These are phyloP conservation scores for Cryptosula pallasiana DNA, from an alignment of 2,888 invertebrate genomes.

Conservation along the genomic window DNA sequence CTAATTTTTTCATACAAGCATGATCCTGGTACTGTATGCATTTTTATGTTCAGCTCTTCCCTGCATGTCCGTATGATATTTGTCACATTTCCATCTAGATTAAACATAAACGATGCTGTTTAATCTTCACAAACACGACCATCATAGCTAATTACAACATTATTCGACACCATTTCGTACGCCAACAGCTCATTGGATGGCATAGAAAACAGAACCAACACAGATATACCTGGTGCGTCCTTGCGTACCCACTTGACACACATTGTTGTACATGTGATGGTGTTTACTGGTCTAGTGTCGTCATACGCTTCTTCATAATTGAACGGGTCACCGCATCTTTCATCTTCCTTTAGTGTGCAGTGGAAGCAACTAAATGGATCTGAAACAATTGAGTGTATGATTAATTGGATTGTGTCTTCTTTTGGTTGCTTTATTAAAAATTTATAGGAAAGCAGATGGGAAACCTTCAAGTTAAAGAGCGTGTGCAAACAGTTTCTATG, in stretches of 20 bases:
- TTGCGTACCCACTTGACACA: slow-evolving; percentile 13
- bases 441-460: too few relatives aligned
- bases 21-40: slow-evolving; percentile 14
- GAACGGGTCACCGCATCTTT: background rate
- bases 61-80: slow-evolving; percentile 2
- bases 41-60: background rate
- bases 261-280: background rate
- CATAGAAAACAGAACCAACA: too few relatives aligned
- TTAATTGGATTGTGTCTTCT: too few relatives aligned
- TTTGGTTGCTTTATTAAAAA: too few relatives aligned
- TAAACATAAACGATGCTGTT: background rate
- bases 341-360: background rate
- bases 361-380: background rate
- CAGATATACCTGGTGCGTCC: background rate
- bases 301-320: background rate
- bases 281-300: background rate
- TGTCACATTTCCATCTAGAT: background rate
- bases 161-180: background rate
- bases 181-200: too few relatives aligned
- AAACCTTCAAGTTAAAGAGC: too few relatives aligned
- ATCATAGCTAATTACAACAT: background rate
- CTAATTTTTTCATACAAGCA: background rate
- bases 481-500: too few relatives aligned
- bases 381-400: too few relatives aligned
- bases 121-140: background rate